Evolutionary conservation across 2,113 vertebrate species (phyloP).

Genomic region (Nerophis ophidion): DNA sequence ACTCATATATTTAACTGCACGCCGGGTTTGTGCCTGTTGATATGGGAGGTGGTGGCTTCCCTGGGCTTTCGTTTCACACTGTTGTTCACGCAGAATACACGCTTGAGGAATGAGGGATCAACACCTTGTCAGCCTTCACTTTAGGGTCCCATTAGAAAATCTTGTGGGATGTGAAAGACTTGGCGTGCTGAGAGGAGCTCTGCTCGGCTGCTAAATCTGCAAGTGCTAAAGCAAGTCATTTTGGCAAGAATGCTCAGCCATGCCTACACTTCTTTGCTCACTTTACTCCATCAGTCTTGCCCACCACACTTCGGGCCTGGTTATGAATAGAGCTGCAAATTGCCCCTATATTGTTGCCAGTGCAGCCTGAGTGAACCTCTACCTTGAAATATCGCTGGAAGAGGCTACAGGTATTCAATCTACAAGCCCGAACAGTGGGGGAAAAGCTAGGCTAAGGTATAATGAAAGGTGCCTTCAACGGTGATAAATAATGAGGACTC

Average conservation of each 20-base stretch:
- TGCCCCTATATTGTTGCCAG: constrained; percentile 20
- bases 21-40: constrained; percentile 3
- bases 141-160: constrained; percentile 33
- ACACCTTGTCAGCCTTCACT: constrained; percentile 42
- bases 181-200: constrained; percentile 35
- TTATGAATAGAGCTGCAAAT: constrained; percentile 32
- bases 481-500: constrained; percentile 60
- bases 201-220: constrained; percentile 12
- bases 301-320: constrained; percentile 11
- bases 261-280: constrained; percentile 26
- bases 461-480: constrained; percentile 60
- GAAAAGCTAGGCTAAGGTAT: constrained; percentile 44
- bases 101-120: constrained; percentile 41
- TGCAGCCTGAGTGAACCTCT: constrained; percentile 34
- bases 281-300: constrained; percentile 12
- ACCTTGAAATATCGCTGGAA: constrained; percentile 37
- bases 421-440: constrained; percentile 22
- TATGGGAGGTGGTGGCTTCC: constrained; percentile 23
- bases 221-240: constrained; percentile 6
- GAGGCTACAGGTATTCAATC: constrained; percentile 45
- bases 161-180: constrained; percentile 33
- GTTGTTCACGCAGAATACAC: constrained; percentile 19
- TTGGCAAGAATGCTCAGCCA: constrained; percentile 11
- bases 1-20: constrained; percentile 23
- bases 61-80: constrained; percentile 14